A percentile compares a stretch with the other conserved stretches of the same genome.
phyloP scores from a whole-genome alignment of 1,140 invertebrate genomes.

The Sarcophaga bullata region DNA sequence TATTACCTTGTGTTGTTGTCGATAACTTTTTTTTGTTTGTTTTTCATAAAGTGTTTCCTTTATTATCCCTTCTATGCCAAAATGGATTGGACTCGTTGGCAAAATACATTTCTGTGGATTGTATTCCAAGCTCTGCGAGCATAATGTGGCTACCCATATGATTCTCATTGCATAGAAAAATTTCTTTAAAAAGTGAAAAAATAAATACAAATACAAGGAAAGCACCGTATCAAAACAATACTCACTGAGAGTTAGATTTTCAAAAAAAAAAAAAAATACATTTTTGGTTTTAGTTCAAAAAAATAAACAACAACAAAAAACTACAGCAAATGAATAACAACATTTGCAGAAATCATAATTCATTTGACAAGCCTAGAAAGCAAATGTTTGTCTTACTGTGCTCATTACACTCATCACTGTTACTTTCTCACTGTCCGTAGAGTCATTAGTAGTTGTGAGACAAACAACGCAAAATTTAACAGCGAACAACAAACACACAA shows the following conservation, averaged over 20 bases:
- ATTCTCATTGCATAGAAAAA: slow-evolving; percentile 46
- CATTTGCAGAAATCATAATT: not conserved
- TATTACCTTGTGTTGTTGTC: not conserved
- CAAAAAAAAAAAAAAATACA: no score
- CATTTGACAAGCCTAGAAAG: not conserved
- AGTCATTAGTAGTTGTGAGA: not conserved
- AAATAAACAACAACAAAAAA: not conserved
- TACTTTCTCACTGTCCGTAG: not conserved
- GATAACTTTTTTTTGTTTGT: not conserved
- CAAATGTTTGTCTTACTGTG: not conserved
- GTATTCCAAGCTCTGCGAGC: slow-evolving; percentile 52
- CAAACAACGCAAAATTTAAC: not conserved
- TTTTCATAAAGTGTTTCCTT: not conserved
- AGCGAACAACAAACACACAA: not conserved
- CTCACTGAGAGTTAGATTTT: no score
- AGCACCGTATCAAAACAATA: no score
- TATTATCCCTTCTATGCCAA: slow-evolving; percentile 46
- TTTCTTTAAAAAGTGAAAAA: slow-evolving; percentile 15
- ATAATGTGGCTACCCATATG: slow-evolving; percentile 59
- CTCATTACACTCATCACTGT: not conserved
- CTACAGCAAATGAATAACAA: not conserved
- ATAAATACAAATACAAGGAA: slow-evolving; percentile 4
- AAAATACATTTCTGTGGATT: slow-evolving; percentile 55
- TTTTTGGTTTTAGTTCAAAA: not conserved
- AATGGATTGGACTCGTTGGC: slow-evolving; percentile 65